Conservation (phyloP, 2,797 vertebrate species). For the Alcedo quadribrachys region DNA sequence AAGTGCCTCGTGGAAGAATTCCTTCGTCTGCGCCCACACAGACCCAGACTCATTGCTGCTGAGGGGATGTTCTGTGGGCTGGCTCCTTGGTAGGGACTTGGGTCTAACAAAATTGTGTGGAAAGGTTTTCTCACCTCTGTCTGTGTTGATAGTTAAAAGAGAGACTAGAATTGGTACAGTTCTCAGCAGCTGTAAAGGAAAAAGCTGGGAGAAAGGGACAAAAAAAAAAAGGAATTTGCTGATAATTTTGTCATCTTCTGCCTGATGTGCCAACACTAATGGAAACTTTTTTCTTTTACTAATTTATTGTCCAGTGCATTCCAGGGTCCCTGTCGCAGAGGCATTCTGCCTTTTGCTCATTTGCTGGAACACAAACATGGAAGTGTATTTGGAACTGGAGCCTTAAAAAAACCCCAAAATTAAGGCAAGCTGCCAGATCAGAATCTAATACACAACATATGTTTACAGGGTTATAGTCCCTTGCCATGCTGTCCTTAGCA, state of each 20-base stretch:
- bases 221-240: neutral
- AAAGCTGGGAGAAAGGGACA: neutral
- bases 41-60: neutral
- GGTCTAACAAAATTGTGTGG: neutral
- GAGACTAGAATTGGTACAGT: neutral
- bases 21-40: conserved; percentile 8
- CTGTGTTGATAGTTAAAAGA: neutral
- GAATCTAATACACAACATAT: conserved; percentile 70
- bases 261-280: conserved; percentile 9
- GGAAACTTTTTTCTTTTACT: neutral
- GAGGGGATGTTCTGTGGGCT: neutral
- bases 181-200: neutral
- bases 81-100: neutral
- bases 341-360: conserved; percentile 30
- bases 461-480: conserved; percentile 51
- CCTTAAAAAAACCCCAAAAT: conserved; percentile 54
- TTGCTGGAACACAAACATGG: conserved; percentile 55
- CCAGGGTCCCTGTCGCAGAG: neutral
- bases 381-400: conserved; percentile 61
- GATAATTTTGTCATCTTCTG: conserved; percentile 29
- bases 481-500: conserved; percentile 61
- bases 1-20: conserved; percentile 7
- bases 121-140: neutral
- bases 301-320: conserved; percentile 25
- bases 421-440: conserved; percentile 72